Conservation (phyloP, 2,113 vertebrate species). For the Hassar affinis region DNA sequence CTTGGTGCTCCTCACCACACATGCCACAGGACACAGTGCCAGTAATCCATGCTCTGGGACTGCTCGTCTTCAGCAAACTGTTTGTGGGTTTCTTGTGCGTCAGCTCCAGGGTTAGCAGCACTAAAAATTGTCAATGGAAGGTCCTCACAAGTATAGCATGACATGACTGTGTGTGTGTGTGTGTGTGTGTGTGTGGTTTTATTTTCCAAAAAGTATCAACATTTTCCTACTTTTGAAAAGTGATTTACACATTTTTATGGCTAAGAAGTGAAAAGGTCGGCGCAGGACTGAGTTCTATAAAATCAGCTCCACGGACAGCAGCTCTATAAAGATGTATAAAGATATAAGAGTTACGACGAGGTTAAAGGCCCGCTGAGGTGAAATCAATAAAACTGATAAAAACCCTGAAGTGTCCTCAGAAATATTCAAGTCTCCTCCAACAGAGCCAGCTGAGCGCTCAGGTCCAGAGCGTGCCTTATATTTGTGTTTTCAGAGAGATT, state of each 20-base stretch:
- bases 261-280: neutral
- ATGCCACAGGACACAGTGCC: too few relatives aligned
- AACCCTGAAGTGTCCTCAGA: neutral
- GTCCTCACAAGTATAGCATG: too few relatives aligned
- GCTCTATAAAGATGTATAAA: neutral
- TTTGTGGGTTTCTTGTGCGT: too few relatives aligned
- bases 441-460: neutral
- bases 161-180: too few relatives aligned
- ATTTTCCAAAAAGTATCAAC: neutral
- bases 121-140: too few relatives aligned
- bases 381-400: neutral
- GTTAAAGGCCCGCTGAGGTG: neutral
- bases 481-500: neutral
- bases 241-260: neutral
- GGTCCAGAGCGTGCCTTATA: neutral
- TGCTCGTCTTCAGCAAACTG: too few relatives aligned
- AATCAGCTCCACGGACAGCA: neutral
- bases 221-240: neutral
- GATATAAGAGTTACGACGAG: neutral
- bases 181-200: too few relatives aligned
- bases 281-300: neutral
- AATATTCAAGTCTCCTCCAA: neutral
- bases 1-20: too few relatives aligned
- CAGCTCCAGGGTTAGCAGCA: too few relatives aligned
- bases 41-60: too few relatives aligned